Evolutionary conservation across 2,888 invertebrate species (phyloP).

Genomic region (Torymus texanus): DNA sequence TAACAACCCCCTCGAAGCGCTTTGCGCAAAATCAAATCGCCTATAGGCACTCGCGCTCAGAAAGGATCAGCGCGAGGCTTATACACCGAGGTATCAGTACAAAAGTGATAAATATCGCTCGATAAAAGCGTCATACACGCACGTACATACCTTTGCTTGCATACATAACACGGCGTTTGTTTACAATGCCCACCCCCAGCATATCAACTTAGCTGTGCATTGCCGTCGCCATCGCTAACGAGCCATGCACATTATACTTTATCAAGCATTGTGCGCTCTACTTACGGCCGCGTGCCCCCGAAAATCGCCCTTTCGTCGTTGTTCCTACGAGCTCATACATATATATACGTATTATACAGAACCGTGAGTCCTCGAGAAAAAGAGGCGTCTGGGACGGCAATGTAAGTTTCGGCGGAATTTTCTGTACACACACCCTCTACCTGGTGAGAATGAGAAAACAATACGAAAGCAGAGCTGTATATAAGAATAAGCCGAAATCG

Average conservation of each 20-base stretch:
- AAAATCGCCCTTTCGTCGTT: conserved; percentile 22
- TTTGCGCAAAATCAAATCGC: background rate
- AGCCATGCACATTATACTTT: conserved; percentile 27
- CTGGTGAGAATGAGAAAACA: background rate
- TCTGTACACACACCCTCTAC: background rate
- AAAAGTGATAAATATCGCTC: conserved; percentile 47
- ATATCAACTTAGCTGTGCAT: conserved; percentile 18
- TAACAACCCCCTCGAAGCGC: conserved; percentile 31
- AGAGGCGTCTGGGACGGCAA: background rate
- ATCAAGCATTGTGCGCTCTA: conserved; percentile 16
- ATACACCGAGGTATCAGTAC: conserved; percentile 20
- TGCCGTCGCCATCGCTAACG: conserved; percentile 19
- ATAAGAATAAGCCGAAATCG: conserved; percentile 1
- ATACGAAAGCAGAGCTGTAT: background rate
- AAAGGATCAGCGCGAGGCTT: conserved; percentile 36
- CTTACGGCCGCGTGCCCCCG: conserved; percentile 18
- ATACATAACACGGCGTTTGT: background rate
- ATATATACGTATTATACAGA: background rate
- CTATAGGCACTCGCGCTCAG: background rate
- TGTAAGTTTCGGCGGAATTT: background rate
- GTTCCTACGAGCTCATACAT: background rate
- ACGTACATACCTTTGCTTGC: background rate
- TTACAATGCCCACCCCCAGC: conserved; percentile 12
- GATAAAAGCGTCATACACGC: conserved; percentile 17
- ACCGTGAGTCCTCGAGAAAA: background rate